Evolutionary conservation across 2,888 invertebrate genomes (phyloP).

Genomic region (Orchesella flavescens): DNA sequence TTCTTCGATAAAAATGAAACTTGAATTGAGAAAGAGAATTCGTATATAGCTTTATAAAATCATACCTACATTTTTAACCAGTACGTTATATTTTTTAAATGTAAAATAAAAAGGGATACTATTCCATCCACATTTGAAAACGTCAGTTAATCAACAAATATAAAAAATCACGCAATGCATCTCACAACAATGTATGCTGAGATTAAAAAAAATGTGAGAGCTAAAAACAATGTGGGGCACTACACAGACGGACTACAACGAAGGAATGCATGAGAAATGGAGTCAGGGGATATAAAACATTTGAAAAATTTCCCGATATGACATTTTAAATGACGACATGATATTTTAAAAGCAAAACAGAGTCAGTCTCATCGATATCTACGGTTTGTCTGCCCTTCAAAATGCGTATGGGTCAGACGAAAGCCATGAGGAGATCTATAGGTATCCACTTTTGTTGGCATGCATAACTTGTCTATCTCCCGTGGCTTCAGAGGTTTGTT

Average conservation of each 20-base stretch:
- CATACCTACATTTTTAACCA: too few species aligned
- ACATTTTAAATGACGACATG: conserved; percentile 50
- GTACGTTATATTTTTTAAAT: too few species aligned
- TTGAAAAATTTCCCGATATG: conserved; percentile 64
- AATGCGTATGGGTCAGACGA: conserved; percentile 58
- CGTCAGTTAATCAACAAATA: too few species aligned
- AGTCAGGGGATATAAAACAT: conserved; percentile 62
- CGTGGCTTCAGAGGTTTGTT: conserved; percentile 64
- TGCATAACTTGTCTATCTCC: conserved; percentile 65
- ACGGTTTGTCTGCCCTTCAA: conserved; percentile 49
- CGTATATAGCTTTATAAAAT: too few species aligned
- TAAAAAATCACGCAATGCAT: too few species aligned
- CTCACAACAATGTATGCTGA: too few species aligned
- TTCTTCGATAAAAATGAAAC: too few species aligned
- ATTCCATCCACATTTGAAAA: too few species aligned
- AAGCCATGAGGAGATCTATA: conserved; percentile 28
- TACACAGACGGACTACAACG: not conserved
- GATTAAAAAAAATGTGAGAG: too few species aligned
- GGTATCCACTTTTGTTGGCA: conserved; percentile 55
- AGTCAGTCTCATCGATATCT: conserved; percentile 61
- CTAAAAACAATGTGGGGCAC: too few species aligned
- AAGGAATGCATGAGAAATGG: conserved; percentile 57
- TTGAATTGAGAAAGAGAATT: too few species aligned
- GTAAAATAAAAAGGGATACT: too few species aligned
- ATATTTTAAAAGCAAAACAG: conserved; percentile 60